Evolutionary conservation across 2,797 vertebrate species (phyloP).

Genomic region (Acanthiza pusilla): DNA sequence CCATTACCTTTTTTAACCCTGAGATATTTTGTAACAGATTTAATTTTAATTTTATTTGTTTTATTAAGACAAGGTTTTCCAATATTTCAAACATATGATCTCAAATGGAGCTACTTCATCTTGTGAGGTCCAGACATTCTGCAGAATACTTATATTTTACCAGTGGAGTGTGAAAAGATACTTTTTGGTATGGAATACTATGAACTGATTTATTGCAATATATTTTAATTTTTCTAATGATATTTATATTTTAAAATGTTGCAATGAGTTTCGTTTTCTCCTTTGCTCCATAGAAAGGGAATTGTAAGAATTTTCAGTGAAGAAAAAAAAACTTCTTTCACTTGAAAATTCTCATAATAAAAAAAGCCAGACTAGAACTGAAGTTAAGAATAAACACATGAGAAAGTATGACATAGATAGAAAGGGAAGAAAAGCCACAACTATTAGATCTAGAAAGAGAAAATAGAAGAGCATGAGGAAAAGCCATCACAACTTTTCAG

Average conservation of each 20-base stretch:
- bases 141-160: not conserved
- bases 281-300: not conserved
- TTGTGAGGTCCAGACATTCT: not conserved
- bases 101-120: not conserved
- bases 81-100: not conserved
- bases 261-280: not conserved
- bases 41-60: not conserved
- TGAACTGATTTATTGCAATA: not conserved
- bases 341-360: not conserved
- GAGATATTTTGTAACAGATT: not conserved
- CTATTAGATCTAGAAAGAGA: not conserved
- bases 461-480: not conserved
- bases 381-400: not conserved
- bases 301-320: not conserved
- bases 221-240: not conserved
- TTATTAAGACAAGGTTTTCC: not conserved
- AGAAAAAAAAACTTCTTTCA: not conserved
- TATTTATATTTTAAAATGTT: not conserved
- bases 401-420: not conserved
- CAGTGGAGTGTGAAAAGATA: not conserved
- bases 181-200: not conserved
- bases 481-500: not conserved
- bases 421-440: not conserved
- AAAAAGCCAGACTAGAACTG: not conserved
- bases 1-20: not conserved